Base-by-base conservation (phyloP, 2,888 invertebrate genomes). In the Eilema griseolum region DNA sequence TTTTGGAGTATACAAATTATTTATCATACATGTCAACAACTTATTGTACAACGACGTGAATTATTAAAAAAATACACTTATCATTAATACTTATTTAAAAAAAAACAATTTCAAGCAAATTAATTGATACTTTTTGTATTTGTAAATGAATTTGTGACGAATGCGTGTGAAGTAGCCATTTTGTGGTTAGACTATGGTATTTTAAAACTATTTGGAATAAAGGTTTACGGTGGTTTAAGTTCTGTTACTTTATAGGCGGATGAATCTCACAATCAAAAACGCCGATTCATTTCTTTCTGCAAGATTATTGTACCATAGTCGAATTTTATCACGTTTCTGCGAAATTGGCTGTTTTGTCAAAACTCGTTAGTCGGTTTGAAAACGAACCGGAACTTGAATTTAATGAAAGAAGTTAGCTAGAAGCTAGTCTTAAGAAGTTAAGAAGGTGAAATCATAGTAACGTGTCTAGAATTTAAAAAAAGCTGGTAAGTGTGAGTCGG, bases 231-330 rank as follows among this genome's bases (percentile, higher is more conserved):
- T 75, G 75, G 73, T 62, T 70, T 61, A 20, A 23, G 46, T 31
- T 24, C 12, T 63, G 59, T 62, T 33, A 59, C 33, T 46, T 23
- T 62, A 28, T 73, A 82, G 82, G 80, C 80, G 82, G 80, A 74
- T 65, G 66, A 61, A n/a, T 67, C 61, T 69, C 64, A 69, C 67
- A 65, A 65, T 23, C 23, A 57, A 31, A 64, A 52, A 65, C 31
- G 24, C 41, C 16, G 24, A 62, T 62, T 62, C 37, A 24, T 28
- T 52, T 28, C 14, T 24, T n/a, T 63, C 20, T 26, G 16, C 26
- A 26, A 14, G 23, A 7, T 23, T 26, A 28, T 2, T 52, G 26
- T 52, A 64, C 64, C 64, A 46, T 64, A 65, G 31, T 56, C 56
- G 0, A 37, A 66, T 33, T 66, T 23, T 20, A 24, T 16, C 56